These are phyloP conservation scores for Caranx ignobilis DNA, from an alignment of 2,113 vertebrate genomes.

Conservation along the genomic window DNA sequence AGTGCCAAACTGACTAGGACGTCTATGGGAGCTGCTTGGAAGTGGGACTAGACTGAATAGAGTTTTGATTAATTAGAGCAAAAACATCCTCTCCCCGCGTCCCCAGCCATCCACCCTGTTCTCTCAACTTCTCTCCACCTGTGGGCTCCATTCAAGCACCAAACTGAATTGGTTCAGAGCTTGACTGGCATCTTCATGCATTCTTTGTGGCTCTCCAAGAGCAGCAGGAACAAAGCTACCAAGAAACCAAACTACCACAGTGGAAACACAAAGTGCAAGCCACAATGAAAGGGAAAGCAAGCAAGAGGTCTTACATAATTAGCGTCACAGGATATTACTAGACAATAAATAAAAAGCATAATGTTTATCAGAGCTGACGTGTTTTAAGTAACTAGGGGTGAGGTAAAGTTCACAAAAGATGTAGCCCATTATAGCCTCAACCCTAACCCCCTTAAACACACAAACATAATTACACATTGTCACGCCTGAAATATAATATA, in stretches of 20 bases:
- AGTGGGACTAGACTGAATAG: conserved; percentile 50
- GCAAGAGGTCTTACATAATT: conserved; percentile 49
- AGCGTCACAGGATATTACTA: conserved; percentile 37
- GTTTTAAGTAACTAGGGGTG: background rate
- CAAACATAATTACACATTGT: background rate
- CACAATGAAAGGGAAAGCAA: conserved; percentile 9
- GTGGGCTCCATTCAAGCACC: conserved; percentile 46
- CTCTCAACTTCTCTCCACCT: conserved; percentile 51
- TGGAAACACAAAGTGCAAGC: conserved; percentile 32
- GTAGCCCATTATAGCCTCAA: background rate
- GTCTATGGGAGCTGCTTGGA: conserved; percentile 54
- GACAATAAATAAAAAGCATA: conserved; percentile 39
- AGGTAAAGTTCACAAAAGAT: background rate
- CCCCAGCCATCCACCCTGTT: conserved; percentile 26
- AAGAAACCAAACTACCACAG: conserved; percentile 51
- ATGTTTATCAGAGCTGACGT: background rate
- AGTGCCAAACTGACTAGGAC: conserved; percentile 42
- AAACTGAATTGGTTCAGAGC: conserved; percentile 33
- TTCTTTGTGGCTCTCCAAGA: conserved; percentile 50
- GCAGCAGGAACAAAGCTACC: conserved; percentile 57
- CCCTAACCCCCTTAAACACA: background rate
- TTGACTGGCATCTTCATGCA: conserved; percentile 53
- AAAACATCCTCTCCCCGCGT: conserved; percentile 56
- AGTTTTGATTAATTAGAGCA: conserved; percentile 65
- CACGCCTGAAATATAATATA: no score